phyloP scores from a whole-genome alignment of 2,113 vertebrate genomes.

The Zosterops pallidus region DNA sequence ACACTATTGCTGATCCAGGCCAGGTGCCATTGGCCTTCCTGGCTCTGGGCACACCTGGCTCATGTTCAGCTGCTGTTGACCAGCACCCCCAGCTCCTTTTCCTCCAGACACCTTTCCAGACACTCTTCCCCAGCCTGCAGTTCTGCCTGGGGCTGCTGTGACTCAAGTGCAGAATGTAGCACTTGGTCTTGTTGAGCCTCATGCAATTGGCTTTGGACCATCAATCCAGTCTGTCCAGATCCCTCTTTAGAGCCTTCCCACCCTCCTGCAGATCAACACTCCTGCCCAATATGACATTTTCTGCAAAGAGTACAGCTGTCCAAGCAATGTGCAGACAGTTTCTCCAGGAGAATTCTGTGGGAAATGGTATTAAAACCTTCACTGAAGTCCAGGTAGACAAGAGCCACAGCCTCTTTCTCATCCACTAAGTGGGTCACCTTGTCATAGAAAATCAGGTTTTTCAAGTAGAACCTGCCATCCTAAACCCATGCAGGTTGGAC shows the following conservation, averaged over 20 bases:
- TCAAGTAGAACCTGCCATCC: not conserved
- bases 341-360: not conserved
- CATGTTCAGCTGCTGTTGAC: not conserved
- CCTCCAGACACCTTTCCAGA: not conserved
- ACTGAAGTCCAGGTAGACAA: not conserved
- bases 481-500: not conserved
- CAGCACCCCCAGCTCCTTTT: not conserved
- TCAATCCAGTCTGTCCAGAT: not conserved
- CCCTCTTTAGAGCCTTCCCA: not conserved
- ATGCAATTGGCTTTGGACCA: not conserved
- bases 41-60: not conserved
- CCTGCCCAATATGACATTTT: not conserved
- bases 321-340: not conserved
- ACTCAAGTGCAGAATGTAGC: not conserved
- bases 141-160: too few relatives aligned
- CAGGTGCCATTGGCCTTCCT: not conserved
- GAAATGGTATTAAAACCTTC: not conserved
- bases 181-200: not conserved
- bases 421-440: not conserved
- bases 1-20: not conserved
- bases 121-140: not conserved
- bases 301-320: not conserved
- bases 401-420: not conserved
- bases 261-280: not conserved
- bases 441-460: not conserved